phyloP scores from a whole-genome alignment of 1,140 invertebrate genomes.

The Brachionus sp. region DNA sequence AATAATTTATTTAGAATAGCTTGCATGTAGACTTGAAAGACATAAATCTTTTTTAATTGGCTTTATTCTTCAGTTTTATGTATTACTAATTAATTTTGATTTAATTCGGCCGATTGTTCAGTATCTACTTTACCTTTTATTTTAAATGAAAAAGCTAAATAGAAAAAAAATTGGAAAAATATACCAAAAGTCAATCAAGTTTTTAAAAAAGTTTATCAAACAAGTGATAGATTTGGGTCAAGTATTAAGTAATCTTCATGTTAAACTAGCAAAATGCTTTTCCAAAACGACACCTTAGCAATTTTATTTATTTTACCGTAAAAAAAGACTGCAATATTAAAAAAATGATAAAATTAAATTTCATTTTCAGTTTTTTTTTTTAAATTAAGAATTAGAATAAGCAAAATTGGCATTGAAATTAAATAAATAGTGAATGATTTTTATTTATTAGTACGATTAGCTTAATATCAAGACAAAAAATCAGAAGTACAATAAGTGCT shows the following conservation, averaged over 20 bases:
- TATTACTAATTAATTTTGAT: constrained; percentile 28
- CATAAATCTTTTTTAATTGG: constrained; percentile 37
- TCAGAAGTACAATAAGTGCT: background rate
- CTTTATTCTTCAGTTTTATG: constrained; percentile 27
- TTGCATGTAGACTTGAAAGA: constrained; percentile 22
- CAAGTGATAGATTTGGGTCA: background rate
- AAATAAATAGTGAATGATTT: background rate
- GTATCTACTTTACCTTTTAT: constrained; percentile 11
- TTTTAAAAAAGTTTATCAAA: background rate
- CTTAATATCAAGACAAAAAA: background rate
- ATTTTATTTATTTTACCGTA: background rate
- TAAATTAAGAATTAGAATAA: background rate
- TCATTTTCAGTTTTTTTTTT: background rate
- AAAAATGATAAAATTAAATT: background rate
- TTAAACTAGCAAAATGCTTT: background rate
- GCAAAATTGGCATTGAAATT: background rate
- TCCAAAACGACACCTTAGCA: background rate
- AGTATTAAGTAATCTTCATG: background rate
- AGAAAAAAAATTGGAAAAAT: background rate
- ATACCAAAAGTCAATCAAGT: background rate
- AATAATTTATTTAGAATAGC: constrained; percentile 31
- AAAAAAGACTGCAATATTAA: background rate
- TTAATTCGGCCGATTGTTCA: background rate
- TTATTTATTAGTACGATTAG: background rate
- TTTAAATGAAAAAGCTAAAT: background rate